Evolutionary conservation across 2,797 vertebrate genomes (phyloP).

Genomic region (Tokudaia tokunoshimensis): DNA sequence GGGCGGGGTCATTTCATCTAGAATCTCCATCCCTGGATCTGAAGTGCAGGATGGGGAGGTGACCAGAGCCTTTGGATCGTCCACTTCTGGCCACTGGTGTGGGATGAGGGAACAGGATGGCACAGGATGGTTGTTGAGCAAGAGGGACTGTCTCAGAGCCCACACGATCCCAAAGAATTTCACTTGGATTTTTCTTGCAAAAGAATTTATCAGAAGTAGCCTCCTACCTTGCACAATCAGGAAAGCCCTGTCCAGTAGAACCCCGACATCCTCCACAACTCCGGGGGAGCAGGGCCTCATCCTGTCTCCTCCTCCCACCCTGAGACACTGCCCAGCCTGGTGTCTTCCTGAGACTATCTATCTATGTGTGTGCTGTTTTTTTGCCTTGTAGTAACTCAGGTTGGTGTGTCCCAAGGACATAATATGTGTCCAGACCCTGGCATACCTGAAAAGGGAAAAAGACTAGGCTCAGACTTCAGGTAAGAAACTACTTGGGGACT

Average conservation of each 20-base stretch:
- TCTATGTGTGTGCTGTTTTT: constrained; percentile 90
- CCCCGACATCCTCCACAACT: constrained; percentile 5
- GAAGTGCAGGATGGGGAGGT: constrained; percentile 57
- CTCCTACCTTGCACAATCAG: neutral
- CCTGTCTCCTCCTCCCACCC: constrained; percentile 82
- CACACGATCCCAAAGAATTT: constrained; percentile 74
- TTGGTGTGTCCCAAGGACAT: constrained; percentile 98
- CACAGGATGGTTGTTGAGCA: neutral
- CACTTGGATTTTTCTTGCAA: constrained; percentile 59
- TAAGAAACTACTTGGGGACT: constrained; percentile 86
- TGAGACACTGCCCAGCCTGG: constrained; percentile 67
- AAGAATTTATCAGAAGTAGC: constrained; percentile 70
- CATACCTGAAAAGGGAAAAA: constrained; percentile 98
- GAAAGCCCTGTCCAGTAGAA: neutral
- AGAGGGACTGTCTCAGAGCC: neutral
- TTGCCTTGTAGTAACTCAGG: constrained; percentile 96
- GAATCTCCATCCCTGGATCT: constrained; percentile 46
- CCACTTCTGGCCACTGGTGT: constrained; percentile 4
- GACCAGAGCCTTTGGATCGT: constrained; percentile 3
- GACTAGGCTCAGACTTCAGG: constrained; percentile 99
- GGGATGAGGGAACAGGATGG: constrained; percentile 26
- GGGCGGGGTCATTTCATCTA: constrained; percentile 69
- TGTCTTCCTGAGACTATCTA: constrained; percentile 84
- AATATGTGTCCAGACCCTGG: constrained; percentile 99
- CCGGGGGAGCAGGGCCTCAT: constrained; percentile 73